Percentiles rank a stretch among this genome's conserved stretches.
These are phyloP conservation scores for Carapus acus DNA, from an alignment of 2,797 vertebrate genomes.

Conservation along the genomic window DNA sequence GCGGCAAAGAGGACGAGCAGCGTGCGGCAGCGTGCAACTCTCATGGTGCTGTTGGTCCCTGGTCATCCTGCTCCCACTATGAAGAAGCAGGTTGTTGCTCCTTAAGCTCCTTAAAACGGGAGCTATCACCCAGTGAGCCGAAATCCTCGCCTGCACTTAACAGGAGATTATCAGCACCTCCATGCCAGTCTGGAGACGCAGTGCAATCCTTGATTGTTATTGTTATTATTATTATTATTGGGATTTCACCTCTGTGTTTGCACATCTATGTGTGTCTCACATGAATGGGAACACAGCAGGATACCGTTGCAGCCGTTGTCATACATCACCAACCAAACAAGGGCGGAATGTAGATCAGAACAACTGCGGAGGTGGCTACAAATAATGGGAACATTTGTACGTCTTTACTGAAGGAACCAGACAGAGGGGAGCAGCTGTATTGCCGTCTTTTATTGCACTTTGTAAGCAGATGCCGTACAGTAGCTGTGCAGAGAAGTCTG, in stretches of 20 bases:
- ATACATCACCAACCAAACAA: too few relatives aligned
- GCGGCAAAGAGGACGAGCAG: slow-evolving; percentile 70
- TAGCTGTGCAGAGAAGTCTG: slow-evolving; percentile 59
- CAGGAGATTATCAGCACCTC: slow-evolving; percentile 66
- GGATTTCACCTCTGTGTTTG: too few relatives aligned
- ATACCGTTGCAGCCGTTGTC: too few relatives aligned
- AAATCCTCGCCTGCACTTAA: slow-evolving; percentile 67
- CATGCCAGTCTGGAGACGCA: slow-evolving; percentile 21
- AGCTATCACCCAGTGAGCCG: slow-evolving; percentile 62
- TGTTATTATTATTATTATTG: too few relatives aligned
- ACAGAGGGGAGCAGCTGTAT: slow-evolving; percentile 51
- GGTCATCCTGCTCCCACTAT: slow-evolving; percentile 58
- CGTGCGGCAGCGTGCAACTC: slow-evolving; percentile 61
- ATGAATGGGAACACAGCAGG: too few relatives aligned
- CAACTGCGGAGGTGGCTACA: neutral
- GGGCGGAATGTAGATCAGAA: neutral
- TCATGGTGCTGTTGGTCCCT: slow-evolving; percentile 69
- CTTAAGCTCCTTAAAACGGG: slow-evolving; percentile 58
- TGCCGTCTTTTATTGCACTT: slow-evolving; percentile 83
- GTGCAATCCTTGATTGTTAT: too few relatives aligned
- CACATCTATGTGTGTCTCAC: too few relatives aligned
- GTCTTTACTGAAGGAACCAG: slow-evolving; percentile 13
- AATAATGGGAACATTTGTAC: too few relatives aligned
- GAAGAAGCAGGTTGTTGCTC: slow-evolving; percentile 72
- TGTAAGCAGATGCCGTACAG: slow-evolving; percentile 75